These are phyloP conservation scores for Ctenosaura bakeri DNA, from an alignment of 2,797 vertebrate genomes.

Conservation along the genomic window DNA sequence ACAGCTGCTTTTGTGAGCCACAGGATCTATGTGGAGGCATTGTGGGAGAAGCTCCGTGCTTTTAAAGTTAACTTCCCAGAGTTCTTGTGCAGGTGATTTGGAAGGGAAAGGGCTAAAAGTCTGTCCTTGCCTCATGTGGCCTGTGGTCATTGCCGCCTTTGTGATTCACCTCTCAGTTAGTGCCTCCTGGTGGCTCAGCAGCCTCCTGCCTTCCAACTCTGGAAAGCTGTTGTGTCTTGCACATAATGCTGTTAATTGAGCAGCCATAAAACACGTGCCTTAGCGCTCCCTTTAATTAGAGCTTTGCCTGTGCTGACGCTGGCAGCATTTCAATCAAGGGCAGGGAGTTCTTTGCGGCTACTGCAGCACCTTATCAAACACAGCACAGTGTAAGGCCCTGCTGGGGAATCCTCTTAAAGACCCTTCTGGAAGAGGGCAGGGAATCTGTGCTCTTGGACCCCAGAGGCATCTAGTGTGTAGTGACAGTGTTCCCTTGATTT, in stretches of 20 bases:
- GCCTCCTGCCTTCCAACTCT: background rate
- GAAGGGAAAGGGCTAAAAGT: background rate
- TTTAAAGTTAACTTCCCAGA: background rate
- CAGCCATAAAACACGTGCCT: background rate
- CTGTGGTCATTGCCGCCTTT: background rate
- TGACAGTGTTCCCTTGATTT: no score
- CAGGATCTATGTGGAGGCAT: no score
- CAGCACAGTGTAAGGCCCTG: background rate
- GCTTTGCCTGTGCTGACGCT: background rate
- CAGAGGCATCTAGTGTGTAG: background rate
- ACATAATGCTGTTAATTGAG: background rate
- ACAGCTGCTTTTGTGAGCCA: background rate
- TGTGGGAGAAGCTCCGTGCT: no score
- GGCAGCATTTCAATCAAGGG: background rate
- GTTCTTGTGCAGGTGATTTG: background rate
- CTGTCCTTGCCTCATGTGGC: background rate
- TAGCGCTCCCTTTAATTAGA: conserved; percentile 10
- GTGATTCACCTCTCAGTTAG: background rate
- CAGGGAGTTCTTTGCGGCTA: background rate
- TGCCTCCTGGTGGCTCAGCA: background rate
- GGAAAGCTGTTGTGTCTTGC: background rate
- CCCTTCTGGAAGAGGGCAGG: background rate
- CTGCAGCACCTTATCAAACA: background rate
- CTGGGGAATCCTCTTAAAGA: background rate
- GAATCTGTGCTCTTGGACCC: background rate